Percentiles rank a stretch among this genome's conserved stretches.
These are phyloP conservation scores for Clusia tigrina DNA, from an alignment of 2,888 invertebrate genomes.

Conservation along the genomic window DNA sequence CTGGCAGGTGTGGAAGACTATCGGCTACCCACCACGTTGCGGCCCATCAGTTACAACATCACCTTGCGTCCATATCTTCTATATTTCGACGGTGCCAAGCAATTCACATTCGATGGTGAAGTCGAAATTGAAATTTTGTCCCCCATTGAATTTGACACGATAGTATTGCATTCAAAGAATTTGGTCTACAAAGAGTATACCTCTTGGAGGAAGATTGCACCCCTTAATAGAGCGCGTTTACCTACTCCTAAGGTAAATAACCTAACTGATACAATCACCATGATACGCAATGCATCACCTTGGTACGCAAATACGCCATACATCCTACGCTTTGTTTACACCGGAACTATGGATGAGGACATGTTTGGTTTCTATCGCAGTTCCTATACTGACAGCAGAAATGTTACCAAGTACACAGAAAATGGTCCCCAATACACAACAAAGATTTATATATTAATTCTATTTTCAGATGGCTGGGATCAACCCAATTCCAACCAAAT, in stretches of 20 bases:
- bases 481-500: conserved; percentile 76
- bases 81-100: conserved; percentile 36
- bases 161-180: conserved; percentile 68
- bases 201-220: conserved; percentile 40
- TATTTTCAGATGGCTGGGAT: conserved; percentile 67
- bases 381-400: conserved; percentile 58
- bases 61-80: conserved; percentile 65
- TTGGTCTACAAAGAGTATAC: conserved; percentile 43
- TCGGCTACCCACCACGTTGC: conserved; percentile 56
- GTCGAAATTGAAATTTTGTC: conserved; percentile 66
- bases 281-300: conserved; percentile 58
- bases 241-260: conserved; percentile 31
- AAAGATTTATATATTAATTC: no score
- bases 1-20: conserved; percentile 40
- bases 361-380: conserved; percentile 67
- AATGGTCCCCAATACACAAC: no score
- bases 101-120: conserved; percentile 50
- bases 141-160: conserved; percentile 55
- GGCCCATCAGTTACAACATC: conserved; percentile 68
- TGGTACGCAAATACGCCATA: conserved; percentile 61
- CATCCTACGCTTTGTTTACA: conserved; percentile 65
- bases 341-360: conserved; percentile 66
- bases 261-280: conserved; percentile 64
- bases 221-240: conserved; percentile 39
- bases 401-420: conserved; percentile 50